Base-by-base conservation (phyloP, 2,113 vertebrate species). In the Daboia siamensis region DNA sequence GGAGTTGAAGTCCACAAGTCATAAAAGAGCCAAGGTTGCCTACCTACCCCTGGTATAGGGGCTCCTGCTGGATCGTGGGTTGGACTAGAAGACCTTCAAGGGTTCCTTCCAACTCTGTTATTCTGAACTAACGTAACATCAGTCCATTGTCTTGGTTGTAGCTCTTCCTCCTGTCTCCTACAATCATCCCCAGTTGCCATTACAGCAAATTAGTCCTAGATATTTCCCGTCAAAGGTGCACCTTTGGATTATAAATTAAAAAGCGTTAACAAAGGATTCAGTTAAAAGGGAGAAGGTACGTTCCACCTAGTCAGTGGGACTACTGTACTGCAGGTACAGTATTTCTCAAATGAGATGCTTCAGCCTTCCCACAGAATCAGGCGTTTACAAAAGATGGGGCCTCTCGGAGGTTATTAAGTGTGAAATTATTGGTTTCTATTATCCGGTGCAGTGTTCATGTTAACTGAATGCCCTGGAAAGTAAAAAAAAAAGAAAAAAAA, bases 401-500 rank as follows among this genome's bases (percentile, higher is more conserved):
- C 92, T 93, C 24, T 92, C 52, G 85, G 93, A 88, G 93, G 44
- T 90, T 93, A 88, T 12, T 88, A 94, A 92, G 93, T 26, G 33
- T 29, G 90, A 33, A 91, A 91, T 80, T 26, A 8, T 39, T 91
- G 86, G 84, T 95, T 92, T 91, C 54, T 59, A 90, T 90, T 86
- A 92, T 44, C 86, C 92, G 86, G 5, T 90, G 17, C 20, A 93
- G 46, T 74, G 54, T 55, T 93, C 74, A 33, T 12, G 26, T 5
- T 69, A 93, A 93, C 51, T 54, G 87, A 88, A 85, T 92, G 90
- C 94, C 64, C 74, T 24, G 17, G 48, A 64, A 95, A 95, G 88
- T 1, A 91, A 89, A 88, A 64, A 26, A 64, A 64, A 13, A 0
- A 29, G 4, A 57, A 23, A 69, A n/a, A 69, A 51, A 51, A 51